Base-by-base conservation (phyloP, 1,140 invertebrate species). In the Oryzaephilus surinamensis region DNA sequence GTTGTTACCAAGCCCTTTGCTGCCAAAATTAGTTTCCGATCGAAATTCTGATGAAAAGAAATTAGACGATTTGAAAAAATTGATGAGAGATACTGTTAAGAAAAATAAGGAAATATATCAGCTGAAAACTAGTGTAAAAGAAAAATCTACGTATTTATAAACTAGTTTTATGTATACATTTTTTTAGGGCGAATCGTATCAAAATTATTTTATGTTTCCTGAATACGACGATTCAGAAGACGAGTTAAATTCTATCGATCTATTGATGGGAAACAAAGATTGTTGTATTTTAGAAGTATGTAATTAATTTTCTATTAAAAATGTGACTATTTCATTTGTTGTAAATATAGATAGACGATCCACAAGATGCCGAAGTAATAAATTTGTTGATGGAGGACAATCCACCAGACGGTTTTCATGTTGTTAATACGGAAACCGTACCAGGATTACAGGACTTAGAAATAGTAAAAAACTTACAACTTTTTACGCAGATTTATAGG, bases 401-500 rank as follows among this genome's bases (percentile, higher is more conserved):
- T 43, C 75, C 83, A 5, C 87, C 87, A 0, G 74, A 79, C 31
- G 85, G 83, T 42, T 84, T 90, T 55, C 74, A 87, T 37, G 72
- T 89, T 24, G 85, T 84, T n/a, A 91, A 85, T 58, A 88, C 82
- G 1, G 82, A 90, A 60, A 69, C 64, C 13, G 74, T 87, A 29
- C 84, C 85, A 6, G 86, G 85, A 1, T 62, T 84, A 34, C 70
- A 76, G 19, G 71, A 77, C 43, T 58, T 77, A 23, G 77, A 79
- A 46, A 70, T 77, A 20, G 73, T 80, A 0, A 73, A 73, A 47
- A 87, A 87, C 63, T 60, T 89, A 23, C 82, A 92, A 66, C 89
- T 90, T 82, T 91, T 92, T 55, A 85, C 80, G 1, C 83, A 88
- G 65, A 77, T 91, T 12, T 88, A 79, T 62, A 69, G 84, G 26